These are phyloP conservation scores for Globodera rostochiensis DNA, from an alignment of 1,140 invertebrate species.

Conservation along the genomic window DNA sequence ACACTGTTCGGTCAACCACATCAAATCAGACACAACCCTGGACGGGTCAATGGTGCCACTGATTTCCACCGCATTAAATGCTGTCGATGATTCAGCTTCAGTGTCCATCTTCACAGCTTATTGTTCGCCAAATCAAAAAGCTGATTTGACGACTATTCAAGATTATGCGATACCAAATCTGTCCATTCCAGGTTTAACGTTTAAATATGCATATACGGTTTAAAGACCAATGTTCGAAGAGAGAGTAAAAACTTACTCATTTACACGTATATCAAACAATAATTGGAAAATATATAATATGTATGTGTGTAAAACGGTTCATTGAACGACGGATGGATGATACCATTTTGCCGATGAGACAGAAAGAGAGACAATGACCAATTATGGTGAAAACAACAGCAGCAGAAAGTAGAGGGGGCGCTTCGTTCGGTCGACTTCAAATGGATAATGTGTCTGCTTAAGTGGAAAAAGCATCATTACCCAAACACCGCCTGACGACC, in stretches of 20 bases:
- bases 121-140: too few species aligned
- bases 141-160: background rate
- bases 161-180: background rate
- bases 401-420: background rate
- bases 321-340: too few species aligned
- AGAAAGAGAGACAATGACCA: conserved; percentile 9
- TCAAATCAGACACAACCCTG: conserved; percentile 37
- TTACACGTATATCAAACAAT: conserved; percentile 6
- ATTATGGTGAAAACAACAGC: background rate
- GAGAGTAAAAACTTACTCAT: background rate
- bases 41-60: conserved; percentile 20
- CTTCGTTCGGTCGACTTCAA: background rate
- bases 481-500: background rate
- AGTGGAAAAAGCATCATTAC: background rate
- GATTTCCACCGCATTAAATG: background rate
- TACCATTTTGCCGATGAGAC: background rate
- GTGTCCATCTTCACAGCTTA: background rate
- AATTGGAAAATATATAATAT: background rate
- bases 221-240: too few species aligned
- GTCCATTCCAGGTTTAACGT: too few species aligned
- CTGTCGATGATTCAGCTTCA: background rate
- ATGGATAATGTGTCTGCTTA: background rate
- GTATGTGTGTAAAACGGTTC: background rate
- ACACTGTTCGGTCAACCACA: conserved; percentile 47
- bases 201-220: too few species aligned